These are phyloP conservation scores for Semotilus atromaculatus DNA, from an alignment of 2,797 vertebrate genomes.

Conservation along the genomic window DNA sequence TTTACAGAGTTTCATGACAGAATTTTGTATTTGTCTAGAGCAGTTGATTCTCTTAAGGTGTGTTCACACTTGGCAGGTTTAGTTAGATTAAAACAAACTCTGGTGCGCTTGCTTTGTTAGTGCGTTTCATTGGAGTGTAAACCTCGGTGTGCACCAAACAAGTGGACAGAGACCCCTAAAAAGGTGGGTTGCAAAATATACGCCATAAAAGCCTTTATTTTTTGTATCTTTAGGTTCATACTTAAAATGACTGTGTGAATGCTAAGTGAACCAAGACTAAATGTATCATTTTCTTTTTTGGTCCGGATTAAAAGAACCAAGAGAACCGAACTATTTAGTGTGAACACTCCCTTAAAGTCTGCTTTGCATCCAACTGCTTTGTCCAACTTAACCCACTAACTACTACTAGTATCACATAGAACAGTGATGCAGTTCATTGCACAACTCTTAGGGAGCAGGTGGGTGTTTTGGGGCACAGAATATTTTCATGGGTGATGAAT, in stretches of 20 bases:
- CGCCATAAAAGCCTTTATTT: neutral
- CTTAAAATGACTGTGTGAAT: neutral
- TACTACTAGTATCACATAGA: neutral
- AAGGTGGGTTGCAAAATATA: neutral
- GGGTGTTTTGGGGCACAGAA: slow-evolving; percentile 39
- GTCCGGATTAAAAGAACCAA: neutral
- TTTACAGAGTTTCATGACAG: too few relatives aligned
- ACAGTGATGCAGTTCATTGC: slow-evolving; percentile 34
- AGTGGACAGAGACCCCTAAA: neutral
- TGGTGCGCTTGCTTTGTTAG: neutral
- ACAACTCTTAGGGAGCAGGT: slow-evolving; percentile 36
- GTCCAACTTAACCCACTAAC: slow-evolving; percentile 20
- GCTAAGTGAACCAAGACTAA: neutral
- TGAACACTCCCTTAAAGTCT: neutral
- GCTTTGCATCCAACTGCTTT: neutral
- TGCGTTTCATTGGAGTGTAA: neutral
- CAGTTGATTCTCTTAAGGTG: neutral
- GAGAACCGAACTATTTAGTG: neutral
- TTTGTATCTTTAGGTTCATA: neutral
- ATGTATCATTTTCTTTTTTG: neutral
- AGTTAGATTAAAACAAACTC: neutral
- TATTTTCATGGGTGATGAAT: slow-evolving; percentile 54
- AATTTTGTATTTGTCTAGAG: too few relatives aligned
- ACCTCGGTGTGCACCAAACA: neutral
- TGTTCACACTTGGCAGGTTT: neutral